Evolutionary conservation across 2,797 vertebrate species (phyloP).

Genomic region (Sebastes miniatus): DNA sequence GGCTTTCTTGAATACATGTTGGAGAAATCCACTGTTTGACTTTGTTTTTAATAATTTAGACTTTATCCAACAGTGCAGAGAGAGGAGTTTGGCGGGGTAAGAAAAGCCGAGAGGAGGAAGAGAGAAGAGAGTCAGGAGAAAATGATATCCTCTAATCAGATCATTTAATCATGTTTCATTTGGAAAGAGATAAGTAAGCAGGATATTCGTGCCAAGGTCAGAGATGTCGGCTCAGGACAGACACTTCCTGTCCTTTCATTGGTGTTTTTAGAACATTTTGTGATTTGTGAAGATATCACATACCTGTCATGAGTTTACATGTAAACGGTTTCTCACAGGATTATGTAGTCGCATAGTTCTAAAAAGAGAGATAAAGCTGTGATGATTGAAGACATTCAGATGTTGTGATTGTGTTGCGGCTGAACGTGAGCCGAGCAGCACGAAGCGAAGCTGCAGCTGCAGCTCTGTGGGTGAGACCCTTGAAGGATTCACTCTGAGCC

Average conservation of each 20-base stretch:
- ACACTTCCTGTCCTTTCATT: not conserved
- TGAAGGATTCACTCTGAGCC: constrained; percentile 33
- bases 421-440: constrained; percentile 10
- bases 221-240: not conserved
- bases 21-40: not conserved
- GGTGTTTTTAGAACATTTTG: constrained; percentile 27
- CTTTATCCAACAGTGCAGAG: not conserved
- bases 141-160: constrained; percentile 1
- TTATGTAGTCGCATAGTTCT: not conserved
- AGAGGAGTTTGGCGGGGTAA: constrained; percentile 10
- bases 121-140: not conserved
- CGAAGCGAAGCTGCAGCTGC: constrained; percentile 1
- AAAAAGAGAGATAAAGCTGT: constrained; percentile 5
- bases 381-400: not conserved
- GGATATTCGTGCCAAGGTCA: constrained; percentile 17
- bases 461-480: constrained; percentile 10
- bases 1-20: not conserved
- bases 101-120: not conserved
- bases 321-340: constrained; percentile 28
- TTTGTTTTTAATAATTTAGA: constrained; percentile 24
- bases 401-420: constrained; percentile 8
- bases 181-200: constrained; percentile 1
- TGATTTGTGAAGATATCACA: not conserved
- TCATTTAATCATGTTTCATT: constrained; percentile 31
- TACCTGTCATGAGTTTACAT: constrained; percentile 36